Evolutionary conservation across 2,888 invertebrate species (phyloP), one percentile per base, ranked within the genome.

Genomic region (Lasiommata megera): DNA sequence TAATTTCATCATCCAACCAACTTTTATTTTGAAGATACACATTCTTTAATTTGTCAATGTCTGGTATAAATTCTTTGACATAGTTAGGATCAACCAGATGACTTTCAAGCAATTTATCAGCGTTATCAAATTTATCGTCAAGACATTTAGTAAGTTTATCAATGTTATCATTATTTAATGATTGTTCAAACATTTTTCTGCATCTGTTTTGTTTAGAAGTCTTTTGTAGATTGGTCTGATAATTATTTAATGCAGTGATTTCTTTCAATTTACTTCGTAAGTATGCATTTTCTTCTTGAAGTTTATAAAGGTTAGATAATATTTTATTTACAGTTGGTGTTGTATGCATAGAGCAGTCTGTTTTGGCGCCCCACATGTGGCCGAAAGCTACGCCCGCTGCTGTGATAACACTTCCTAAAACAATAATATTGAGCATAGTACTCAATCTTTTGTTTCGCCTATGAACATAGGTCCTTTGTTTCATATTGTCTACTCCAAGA

Each of bases 361-460:
- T 82, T 66, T 77, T 84, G 28, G 81, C 88, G 44, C 90, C 91
- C 91, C 91, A 91, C 80, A 90, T 87, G 64, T 91, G 90, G 1
- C 91, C 91, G 41, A 91, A 81, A 36, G 91, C 91, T 17, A 91
- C 83, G 14, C 91, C 90, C 28, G 86, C 87, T 14, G 91, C 89
- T 23, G 88, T 90, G 56, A 91, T 87, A 14, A 91, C 83, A 74
- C 90, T 90, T 23, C 89, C 91, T 40, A 91, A 69, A 67, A 91
- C 82, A 47, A 91, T 84, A 37, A 90, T 82, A 55, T 91, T 90
- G 7, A 91, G 79, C 29, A 91, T 80, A 52, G 84, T 85, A 56
- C 90, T 89, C 14, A 91, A 74, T 66, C 84, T 82, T 61, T 90
- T 89, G 65, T 91, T 91, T 65, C 88, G 76, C 70, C 79, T 79